Conservation (phyloP, 2,888 invertebrate genomes). For the Athalia circularis region DNA sequence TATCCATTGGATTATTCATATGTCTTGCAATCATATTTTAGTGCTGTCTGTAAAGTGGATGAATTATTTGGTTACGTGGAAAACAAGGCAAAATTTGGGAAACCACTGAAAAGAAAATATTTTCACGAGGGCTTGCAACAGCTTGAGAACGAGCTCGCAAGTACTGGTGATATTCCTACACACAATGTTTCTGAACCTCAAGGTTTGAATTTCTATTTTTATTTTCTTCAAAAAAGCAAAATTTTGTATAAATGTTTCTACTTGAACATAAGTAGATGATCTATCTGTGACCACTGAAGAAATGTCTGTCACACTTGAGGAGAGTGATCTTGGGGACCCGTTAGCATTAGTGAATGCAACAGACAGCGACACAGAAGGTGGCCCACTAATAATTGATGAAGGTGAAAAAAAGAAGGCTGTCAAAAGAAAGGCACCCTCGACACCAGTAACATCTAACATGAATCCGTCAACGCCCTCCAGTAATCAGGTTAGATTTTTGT, state of each 20-base stretch:
- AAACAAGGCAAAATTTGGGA: conserved; percentile 86
- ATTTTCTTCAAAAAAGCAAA: background rate
- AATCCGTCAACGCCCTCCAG: conserved; percentile 30
- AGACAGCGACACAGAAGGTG: conserved; percentile 68
- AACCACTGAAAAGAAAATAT: conserved; percentile 86
- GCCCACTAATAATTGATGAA: conserved; percentile 70
- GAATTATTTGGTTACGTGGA: conserved; percentile 90
- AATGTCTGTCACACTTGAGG: conserved; percentile 9
- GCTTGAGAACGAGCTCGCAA: conserved; percentile 86
- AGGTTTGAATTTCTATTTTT: conserved; percentile 22
- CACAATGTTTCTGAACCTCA: conserved; percentile 5
- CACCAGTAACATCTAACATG: conserved; percentile 57
- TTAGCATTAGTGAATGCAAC: conserved; percentile 38
- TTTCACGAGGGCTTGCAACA: conserved; percentile 93
- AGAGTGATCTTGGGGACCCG: conserved; percentile 11
- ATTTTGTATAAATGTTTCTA: background rate
- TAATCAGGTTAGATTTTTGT: conserved; percentile 59
- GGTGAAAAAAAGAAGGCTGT: conserved; percentile 69
- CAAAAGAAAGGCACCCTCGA: conserved; percentile 63
- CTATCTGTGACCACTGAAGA: background rate
- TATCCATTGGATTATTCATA: background rate
- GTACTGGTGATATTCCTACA: conserved; percentile 72
- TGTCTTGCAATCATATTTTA: conserved; percentile 63
- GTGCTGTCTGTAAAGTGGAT: conserved; percentile 86
- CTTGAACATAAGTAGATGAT: background rate